Base-by-base conservation (phyloP, 2,888 invertebrate species). In the Cryptus viduatorius region DNA sequence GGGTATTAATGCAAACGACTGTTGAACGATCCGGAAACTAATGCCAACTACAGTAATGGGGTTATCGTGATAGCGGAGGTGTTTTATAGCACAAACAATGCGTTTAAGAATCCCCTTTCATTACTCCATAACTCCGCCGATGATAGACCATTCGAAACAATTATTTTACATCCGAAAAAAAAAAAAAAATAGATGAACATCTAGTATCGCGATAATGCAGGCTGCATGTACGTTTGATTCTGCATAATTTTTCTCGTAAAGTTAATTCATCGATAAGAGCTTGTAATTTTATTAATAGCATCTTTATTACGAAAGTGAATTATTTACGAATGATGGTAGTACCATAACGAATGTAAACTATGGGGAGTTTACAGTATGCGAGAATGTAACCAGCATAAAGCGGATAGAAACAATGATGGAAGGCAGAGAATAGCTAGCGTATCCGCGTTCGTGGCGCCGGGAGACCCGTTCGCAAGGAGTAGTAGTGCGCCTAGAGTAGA, bases 391-490 rank as follows among this genome's bases (percentile, higher is more conserved):
- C 61, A 61, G 29, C 56, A 42, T 44, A 64, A 59, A 82, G 37
- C 65, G 75, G 59, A 42, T 61, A 81, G 64, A 82, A 71, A 69
- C 48, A 81, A 73, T 48, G 69, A 77, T 19, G n/a, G 48, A 79
- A 73, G 73, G 44, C 29, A 81, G 53, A 72, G 75, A 19, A 37
- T 37, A 37, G 37, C 37, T 5, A 64, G 82, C 65, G 84, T 67
- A 83, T 79, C 76, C 83, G 82, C 56, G 84, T 84, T 82, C 67
- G 68, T 79, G 72, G 81, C 64, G 75, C 69, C 76, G 56, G 61
- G 37, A 81, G 78, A 79, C 53, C 61, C 16, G 69, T 67, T 81
- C 50, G 44, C 80, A 37, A 31, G 72, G n/a, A 56, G 81, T 44
- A 67, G 44, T 29, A 53, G 67, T 37, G 12, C 37, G 12, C 37